Percentiles rank a stretch among this genome's conserved stretches.
These are phyloP conservation scores for Vannuccia rotundouncinata DNA, from an alignment of 2,888 invertebrate species.

Conservation along the genomic window DNA sequence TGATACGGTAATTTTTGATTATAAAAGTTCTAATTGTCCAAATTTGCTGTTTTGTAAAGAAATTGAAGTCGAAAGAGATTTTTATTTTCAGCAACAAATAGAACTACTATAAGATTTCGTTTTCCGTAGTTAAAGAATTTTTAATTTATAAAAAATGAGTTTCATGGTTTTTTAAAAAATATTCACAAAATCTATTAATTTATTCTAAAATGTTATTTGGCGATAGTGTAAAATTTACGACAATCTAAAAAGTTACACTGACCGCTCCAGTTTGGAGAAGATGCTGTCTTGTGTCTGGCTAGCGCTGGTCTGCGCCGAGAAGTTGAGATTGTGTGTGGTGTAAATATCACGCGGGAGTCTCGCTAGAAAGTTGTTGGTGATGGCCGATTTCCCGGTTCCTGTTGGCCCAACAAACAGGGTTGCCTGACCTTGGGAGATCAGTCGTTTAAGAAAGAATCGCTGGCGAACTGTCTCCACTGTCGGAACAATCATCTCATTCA, in stretches of 20 bases:
- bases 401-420: conserved; percentile 54
- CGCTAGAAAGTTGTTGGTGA: conserved; percentile 52
- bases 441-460: conserved; percentile 49
- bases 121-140: too few species aligned
- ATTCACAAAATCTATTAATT: too few species aligned
- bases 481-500: conserved; percentile 55
- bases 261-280: conserved; percentile 55
- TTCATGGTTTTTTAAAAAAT: too few species aligned
- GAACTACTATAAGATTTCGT: too few species aligned
- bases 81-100: too few species aligned
- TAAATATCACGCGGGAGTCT: conserved; percentile 51
- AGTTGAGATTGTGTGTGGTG: conserved; percentile 53
- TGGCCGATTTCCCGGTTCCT: conserved; percentile 55
- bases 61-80: too few species aligned
- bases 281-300: conserved; percentile 56
- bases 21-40: too few species aligned
- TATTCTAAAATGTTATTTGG: too few species aligned
- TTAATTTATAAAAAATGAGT: too few species aligned
- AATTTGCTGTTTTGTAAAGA: too few species aligned
- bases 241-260: not conserved
- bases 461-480: conserved; percentile 53
- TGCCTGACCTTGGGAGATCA: conserved; percentile 54
- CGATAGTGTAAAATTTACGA: too few species aligned
- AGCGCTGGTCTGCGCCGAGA: conserved; percentile 55
- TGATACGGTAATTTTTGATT: too few species aligned